Evolutionary conservation across 92 coral and sea anemone species (phyloP), one percentile per base, ranked within the genome.

Genomic region (Porites evermanni): DNA sequence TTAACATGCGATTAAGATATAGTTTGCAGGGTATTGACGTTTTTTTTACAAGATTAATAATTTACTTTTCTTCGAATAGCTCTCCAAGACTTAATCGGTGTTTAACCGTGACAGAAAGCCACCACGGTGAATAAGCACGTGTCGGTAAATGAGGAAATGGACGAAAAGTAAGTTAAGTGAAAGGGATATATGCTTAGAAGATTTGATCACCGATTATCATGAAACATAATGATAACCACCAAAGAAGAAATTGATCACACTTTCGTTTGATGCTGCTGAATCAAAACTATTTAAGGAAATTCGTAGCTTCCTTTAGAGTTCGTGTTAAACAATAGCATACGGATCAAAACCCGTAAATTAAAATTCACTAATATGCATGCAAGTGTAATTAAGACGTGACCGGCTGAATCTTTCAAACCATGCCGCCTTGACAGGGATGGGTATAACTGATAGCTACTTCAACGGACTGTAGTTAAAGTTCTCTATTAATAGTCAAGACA

Each of bases 351-450:
- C 70, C 19, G 82, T 63, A 44, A 60, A 54, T 77, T 61, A 77
- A 77, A 77, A 60, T 77, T 77, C 81, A 61, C 56, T 63, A 23
- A 63, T 38, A 38, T 38, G 59, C n/a, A 64, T 56, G 71, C 51
- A 14, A 18, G 70, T 64, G 44, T 63, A 61, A 78, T 29, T 78
- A 29, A 18, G 38, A 14, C 17, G 59, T 71, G 70, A 29, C 72
- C 17, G 81, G 26, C 32, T 47, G 51, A 64, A 32, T 38, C 82
- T 19, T 56, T 56, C 23, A 67, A 23, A 16, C 72, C 47, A 8
- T 19, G 56, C 29, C 38, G 58, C 67, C 16, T 11, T n/a, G 50
- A 9, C 44, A 8, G 13, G n/a, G n/a, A 44, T 4, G 63, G 11
- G 2, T 12, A n/a, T 16, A 21, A 18, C n/a, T 21, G 9, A 19